Percentiles rank a stretch among this genome's conserved stretches.
Conservation (phyloP, 2,113 vertebrate genomes). For the Sitta europaea region DNA sequence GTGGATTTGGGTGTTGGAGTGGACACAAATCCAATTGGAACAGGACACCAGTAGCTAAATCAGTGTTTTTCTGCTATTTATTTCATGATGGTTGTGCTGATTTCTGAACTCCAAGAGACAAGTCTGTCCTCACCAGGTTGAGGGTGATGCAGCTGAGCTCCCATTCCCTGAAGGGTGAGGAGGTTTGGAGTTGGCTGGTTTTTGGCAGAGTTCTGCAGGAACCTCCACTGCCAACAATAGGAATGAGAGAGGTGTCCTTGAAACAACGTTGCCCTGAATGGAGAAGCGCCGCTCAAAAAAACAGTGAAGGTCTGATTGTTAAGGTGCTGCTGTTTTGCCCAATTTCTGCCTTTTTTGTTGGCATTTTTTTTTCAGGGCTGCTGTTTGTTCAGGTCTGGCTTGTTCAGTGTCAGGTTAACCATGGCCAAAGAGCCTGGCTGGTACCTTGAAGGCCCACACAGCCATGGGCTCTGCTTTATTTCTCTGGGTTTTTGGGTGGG, state of each 20-base stretch:
- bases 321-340: neutral
- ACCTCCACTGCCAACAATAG: rapidly evolving
- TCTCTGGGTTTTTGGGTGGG: rapidly evolving
- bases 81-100: neutral
- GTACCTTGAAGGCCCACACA: neutral
- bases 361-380: rapidly evolving
- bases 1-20: neutral
- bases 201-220: neutral
- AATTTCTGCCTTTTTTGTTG: neutral
- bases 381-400: neutral
- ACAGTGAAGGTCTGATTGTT: neutral
- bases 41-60: neutral
- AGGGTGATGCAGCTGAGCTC: neutral
- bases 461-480: neutral
- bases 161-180: neutral
- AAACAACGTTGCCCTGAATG: rapidly evolving
- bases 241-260: neutral
- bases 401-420: neutral
- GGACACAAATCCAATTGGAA: neutral
- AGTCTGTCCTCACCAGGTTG: rapidly evolving
- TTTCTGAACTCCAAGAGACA: neutral
- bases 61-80: neutral
- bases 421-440: neutral
- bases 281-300: neutral
- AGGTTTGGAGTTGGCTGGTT: neutral